phyloP scores from a whole-genome alignment of 2,888 invertebrate genomes.

The Volucella bombylans region DNA sequence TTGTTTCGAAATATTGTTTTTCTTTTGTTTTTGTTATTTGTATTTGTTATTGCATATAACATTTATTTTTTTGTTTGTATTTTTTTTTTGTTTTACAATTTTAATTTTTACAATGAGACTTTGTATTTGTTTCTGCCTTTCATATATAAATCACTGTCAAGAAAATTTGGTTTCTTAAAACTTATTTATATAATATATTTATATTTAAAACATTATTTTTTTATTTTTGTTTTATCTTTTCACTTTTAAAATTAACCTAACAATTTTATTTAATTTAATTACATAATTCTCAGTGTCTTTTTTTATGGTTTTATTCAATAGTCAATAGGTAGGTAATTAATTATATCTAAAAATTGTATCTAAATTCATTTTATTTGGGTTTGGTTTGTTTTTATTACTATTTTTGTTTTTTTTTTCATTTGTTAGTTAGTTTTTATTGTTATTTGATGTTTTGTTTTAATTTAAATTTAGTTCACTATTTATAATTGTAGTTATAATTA shows the following conservation, averaged over 20 bases:
- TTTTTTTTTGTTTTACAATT: constrained; percentile 20
- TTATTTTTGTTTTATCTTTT: constrained; percentile 7
- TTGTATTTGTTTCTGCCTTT: constrained; percentile 46
- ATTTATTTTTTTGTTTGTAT: constrained; percentile 44
- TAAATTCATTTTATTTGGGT: constrained; percentile 53
- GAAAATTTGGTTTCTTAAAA: constrained; percentile 62
- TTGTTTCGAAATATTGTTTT: constrained; percentile 53
- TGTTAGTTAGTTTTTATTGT: constrained; percentile 35
- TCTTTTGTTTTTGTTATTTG: constrained; percentile 33
- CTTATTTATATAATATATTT: constrained; percentile 56
- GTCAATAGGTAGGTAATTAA: constrained; percentile 68
- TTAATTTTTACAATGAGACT: constrained; percentile 61
- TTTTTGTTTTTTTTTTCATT: constrained; percentile 31
- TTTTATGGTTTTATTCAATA: constrained; percentile 56
- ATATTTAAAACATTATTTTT: constrained; percentile 56
- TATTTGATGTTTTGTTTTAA: constrained; percentile 25
- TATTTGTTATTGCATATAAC: constrained; percentile 61
- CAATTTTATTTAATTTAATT: constrained; percentile 67
- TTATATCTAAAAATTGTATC: constrained; percentile 71
- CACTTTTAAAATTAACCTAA: constrained; percentile 65
- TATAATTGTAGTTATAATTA: constrained; percentile 49
- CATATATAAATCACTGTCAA: constrained; percentile 71
- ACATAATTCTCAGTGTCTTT: constrained; percentile 60
- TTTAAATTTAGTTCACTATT: constrained; percentile 49
- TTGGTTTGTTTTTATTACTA: background rate